These are phyloP conservation scores for Agrochola circellaris DNA, from an alignment of 2,888 invertebrate genomes.

Conservation along the genomic window DNA sequence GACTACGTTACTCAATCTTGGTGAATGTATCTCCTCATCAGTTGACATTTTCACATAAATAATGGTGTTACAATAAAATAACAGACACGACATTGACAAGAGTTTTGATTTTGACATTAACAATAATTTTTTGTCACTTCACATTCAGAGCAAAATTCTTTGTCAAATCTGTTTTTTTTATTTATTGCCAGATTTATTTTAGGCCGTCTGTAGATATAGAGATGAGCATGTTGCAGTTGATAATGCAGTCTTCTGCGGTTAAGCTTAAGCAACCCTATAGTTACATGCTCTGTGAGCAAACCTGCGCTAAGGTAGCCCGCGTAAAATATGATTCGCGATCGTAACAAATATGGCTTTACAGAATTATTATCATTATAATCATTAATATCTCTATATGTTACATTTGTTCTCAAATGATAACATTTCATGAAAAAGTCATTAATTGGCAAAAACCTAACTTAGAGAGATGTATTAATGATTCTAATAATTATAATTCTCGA, in stretches of 20 bases:
- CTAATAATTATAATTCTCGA: too few species aligned
- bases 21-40: conserved; percentile 14
- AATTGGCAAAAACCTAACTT: too few species aligned
- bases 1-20: conserved; percentile 14
- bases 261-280: too few species aligned
- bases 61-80: conserved; percentile 17
- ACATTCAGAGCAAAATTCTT: background rate
- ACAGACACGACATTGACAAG: conserved; percentile 1
- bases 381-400: too few species aligned
- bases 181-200: conserved; percentile 31
- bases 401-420: too few species aligned
- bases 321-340: too few species aligned
- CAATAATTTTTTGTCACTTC: conserved; percentile 6
- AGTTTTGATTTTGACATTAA: conserved; percentile 23
- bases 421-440: background rate
- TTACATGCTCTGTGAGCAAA: too few species aligned
- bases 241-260: background rate
- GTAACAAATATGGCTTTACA: too few species aligned
- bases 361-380: too few species aligned
- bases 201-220: background rate
- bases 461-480: too few species aligned
- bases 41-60: conserved; percentile 16
- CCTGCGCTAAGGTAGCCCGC: too few species aligned
- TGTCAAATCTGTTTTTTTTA: conserved; percentile 16
- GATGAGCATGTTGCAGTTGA: background rate